These are phyloP conservation scores for Bufotes viridis DNA, from an alignment of 2,797 vertebrate species.

Conservation along the genomic window DNA sequence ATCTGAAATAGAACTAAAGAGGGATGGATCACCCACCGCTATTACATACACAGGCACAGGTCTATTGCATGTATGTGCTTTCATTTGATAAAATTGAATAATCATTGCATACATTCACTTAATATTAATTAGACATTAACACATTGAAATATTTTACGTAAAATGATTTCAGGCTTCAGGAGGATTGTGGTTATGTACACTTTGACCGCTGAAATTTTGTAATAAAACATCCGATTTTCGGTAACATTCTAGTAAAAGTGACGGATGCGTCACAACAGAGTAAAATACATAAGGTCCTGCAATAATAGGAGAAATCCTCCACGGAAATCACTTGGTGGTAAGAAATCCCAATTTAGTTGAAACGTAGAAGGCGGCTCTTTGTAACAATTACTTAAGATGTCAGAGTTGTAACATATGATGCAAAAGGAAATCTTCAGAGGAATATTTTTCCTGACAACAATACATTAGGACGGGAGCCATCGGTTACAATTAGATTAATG, in stretches of 20 bases:
- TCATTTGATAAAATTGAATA: neutral
- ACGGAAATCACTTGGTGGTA: neutral
- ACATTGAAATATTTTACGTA: neutral
- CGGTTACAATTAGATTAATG: slow-evolving; percentile 56
- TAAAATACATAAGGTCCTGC: neutral
- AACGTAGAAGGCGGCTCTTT: neutral
- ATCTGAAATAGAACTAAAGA: neutral
- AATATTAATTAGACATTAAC: neutral
- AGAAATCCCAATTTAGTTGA: neutral
- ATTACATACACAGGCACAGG: neutral
- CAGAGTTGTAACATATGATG: slow-evolving; percentile 38
- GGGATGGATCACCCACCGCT: no score
- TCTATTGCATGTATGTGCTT: neutral
- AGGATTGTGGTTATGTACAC: neutral
- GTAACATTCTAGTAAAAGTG: neutral
- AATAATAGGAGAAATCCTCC: neutral
- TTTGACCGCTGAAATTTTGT: neutral
- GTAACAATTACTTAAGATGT: slow-evolving; percentile 42
- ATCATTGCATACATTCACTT: neutral
- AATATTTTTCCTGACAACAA: slow-evolving; percentile 51
- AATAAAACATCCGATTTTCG: no score
- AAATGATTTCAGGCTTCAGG: neutral
- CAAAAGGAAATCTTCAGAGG: slow-evolving; percentile 23
- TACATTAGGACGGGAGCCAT: slow-evolving; percentile 36
- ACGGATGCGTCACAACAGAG: neutral